Conservation (phyloP, 1,140 invertebrate species). For the Lordiphosa collinella region DNA sequence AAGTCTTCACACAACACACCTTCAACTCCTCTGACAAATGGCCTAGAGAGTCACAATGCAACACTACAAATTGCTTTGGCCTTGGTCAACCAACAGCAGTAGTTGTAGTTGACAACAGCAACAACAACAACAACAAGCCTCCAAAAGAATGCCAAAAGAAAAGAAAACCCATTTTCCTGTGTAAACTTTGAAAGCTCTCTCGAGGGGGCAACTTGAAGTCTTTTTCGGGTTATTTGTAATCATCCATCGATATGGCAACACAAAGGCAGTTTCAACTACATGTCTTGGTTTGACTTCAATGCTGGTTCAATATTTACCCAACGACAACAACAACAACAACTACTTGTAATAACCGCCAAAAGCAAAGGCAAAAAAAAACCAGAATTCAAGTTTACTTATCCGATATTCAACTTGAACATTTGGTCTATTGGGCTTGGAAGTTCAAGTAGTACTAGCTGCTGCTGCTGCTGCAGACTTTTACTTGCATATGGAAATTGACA, state of each 20-base stretch:
- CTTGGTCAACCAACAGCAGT: constrained; percentile 21
- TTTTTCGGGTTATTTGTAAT: too few relatives aligned
- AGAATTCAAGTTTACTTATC: constrained; percentile 22
- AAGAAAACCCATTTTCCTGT: not conserved
- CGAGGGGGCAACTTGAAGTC: too few relatives aligned
- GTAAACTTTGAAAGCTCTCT: too few relatives aligned
- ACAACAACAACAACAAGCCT: too few relatives aligned
- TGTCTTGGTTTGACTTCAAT: constrained; percentile 11
- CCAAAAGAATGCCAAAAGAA: not conserved
- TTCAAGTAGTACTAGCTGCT: too few relatives aligned
- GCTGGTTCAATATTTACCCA: constrained; percentile 36
- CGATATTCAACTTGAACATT: constrained; percentile 3
- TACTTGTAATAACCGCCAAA: constrained; percentile 58
- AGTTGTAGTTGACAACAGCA: too few relatives aligned
- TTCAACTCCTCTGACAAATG: constrained; percentile 6
- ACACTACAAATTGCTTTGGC: constrained; percentile 51
- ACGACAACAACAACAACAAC: constrained; percentile 9
- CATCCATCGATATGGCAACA: not conserved
- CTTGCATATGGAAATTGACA: constrained; percentile 69
- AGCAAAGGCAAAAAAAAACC: constrained; percentile 10
- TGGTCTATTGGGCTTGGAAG: constrained; percentile 12
- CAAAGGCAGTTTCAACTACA: constrained; percentile 1
- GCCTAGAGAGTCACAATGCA: not conserved
- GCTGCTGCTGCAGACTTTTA: too few relatives aligned
- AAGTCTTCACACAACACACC: not conserved